Conservation (phyloP, 2,888 invertebrate species). For the Mimachlamys varia region DNA sequence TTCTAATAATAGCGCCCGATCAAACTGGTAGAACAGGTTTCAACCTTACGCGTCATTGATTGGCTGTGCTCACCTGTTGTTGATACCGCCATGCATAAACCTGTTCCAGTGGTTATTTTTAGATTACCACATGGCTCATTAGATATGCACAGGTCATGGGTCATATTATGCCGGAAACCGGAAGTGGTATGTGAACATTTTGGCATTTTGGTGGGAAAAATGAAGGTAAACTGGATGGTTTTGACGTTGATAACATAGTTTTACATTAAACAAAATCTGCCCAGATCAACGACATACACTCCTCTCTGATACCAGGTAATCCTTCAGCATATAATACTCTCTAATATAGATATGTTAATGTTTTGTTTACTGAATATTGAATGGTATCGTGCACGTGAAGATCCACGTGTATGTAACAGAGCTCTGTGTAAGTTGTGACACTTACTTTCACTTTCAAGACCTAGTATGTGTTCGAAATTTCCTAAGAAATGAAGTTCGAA, state of each 20-base stretch:
- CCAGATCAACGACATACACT: not conserved
- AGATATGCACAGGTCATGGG: conserved; percentile 49
- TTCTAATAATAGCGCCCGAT: conserved; percentile 46
- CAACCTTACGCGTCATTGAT: conserved; percentile 37
- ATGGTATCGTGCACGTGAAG: no score
- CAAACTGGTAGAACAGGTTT: conserved; percentile 54
- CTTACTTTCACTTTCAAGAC: no score
- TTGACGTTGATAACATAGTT: not conserved
- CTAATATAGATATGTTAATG: not conserved
- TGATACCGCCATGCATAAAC: conserved; percentile 37
- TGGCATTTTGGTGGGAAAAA: conserved; percentile 35
- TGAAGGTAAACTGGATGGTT: not conserved
- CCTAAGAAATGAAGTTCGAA: no score
- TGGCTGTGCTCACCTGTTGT: conserved; percentile 46
- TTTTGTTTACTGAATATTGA: not conserved
- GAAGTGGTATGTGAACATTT: not conserved
- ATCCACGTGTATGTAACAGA: no score
- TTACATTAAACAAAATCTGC: not conserved
- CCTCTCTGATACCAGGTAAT: not conserved
- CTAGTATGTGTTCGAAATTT: no score
- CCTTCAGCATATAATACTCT: no score
- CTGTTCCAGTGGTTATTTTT: conserved; percentile 43
- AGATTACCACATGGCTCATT: conserved; percentile 51
- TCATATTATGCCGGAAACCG: conserved; percentile 33
- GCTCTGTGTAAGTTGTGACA: no score